Percentiles rank a stretch among this genome's conserved stretches.
Evolutionary conservation across 2,797 vertebrate species (phyloP).

Genomic region (Manis pentadactyla): DNA sequence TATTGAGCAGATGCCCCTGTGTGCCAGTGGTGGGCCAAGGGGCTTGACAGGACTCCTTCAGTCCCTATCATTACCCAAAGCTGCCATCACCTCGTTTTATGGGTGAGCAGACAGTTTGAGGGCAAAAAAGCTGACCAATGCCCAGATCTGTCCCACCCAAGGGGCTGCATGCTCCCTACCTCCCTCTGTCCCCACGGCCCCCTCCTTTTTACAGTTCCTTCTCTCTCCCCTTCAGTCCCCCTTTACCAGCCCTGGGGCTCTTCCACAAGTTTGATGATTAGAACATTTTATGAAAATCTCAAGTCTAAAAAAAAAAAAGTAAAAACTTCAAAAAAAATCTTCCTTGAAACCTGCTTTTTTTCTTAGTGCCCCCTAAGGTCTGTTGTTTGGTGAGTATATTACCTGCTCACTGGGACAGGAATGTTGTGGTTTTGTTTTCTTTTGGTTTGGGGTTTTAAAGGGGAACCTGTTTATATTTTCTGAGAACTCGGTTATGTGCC

Average conservation of each 20-base stretch:
- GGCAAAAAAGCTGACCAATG: neutral
- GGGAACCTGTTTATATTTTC: neutral
- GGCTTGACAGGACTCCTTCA: too few relatives aligned
- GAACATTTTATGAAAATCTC: neutral
- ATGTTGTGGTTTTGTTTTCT: neutral
- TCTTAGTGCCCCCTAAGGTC: neutral
- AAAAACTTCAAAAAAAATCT: neutral
- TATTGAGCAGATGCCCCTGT: accelerated
- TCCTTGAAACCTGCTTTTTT: neutral
- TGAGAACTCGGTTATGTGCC: neutral
- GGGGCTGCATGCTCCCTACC: neutral
- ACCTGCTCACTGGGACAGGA: neutral
- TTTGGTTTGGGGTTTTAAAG: neutral
- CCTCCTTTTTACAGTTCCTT: neutral
- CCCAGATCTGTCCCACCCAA: neutral
- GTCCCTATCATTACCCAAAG: neutral
- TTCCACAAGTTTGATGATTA: neutral
- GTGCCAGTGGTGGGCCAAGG: neutral
- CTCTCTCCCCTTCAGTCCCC: accelerated
- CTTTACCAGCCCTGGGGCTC: neutral
- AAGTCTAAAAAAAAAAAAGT: neutral
- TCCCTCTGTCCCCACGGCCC: neutral
- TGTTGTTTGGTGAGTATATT: neutral
- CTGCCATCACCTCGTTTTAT: neutral
- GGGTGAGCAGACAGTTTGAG: neutral